Conservation (phyloP, 2,888 invertebrate species). For the Hydriomena furcata region DNA sequence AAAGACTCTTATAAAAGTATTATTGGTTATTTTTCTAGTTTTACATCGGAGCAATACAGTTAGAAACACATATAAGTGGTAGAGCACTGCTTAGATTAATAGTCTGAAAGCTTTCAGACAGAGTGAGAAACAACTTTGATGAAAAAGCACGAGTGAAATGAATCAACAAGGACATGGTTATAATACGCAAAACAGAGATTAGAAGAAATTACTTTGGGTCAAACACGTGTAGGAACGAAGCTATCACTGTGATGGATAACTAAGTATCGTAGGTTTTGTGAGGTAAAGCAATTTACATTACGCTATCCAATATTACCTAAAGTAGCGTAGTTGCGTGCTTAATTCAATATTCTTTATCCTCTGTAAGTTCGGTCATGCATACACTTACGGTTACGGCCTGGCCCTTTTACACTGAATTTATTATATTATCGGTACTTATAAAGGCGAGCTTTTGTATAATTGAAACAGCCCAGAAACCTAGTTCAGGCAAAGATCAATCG, state of each 20-base stretch:
- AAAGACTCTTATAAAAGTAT: conserved; percentile 14
- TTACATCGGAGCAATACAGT: conserved; percentile 17
- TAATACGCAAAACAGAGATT: not conserved
- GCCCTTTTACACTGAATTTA: conserved; percentile 28
- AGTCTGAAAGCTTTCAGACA: conserved; percentile 17
- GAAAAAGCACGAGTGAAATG: conserved; percentile 14
- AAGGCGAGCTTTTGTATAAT: conserved; percentile 20
- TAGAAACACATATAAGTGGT: conserved; percentile 26
- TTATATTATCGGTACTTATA: conserved; percentile 15
- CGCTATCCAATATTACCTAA: conserved; percentile 36
- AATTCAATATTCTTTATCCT: conserved; percentile 30
- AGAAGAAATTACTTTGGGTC: conserved; percentile 1
- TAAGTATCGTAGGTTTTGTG: conserved; percentile 23
- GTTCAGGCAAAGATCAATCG: conserved; percentile 30
- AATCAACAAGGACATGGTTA: conserved; percentile 10
- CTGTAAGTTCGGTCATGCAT: conserved; percentile 8
- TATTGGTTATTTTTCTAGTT: conserved; percentile 14
- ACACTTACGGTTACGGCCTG: conserved; percentile 1
- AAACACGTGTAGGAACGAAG: conserved; percentile 2
- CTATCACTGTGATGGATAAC: conserved; percentile 17
- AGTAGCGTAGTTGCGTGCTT: conserved; percentile 45
- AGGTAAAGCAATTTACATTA: conserved; percentile 35
- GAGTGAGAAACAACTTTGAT: conserved; percentile 4
- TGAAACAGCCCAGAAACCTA: conserved; percentile 30
- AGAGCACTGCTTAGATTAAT: conserved; percentile 18